Evolutionary conservation across 2,888 invertebrate genomes (phyloP).

Genomic region (Plemyria rubiginata): DNA sequence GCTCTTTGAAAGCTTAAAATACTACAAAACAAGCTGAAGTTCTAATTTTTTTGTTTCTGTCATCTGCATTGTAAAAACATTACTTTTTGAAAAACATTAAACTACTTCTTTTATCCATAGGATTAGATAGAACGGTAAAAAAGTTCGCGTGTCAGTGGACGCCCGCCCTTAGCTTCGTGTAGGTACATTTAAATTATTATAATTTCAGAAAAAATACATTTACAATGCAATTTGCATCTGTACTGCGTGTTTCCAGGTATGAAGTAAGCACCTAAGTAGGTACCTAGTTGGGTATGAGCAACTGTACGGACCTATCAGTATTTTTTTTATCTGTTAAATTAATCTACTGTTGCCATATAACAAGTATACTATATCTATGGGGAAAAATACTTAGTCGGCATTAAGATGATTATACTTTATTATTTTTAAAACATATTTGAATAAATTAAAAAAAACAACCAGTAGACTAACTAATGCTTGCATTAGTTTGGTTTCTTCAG

Average conservation of each 20-base stretch:
- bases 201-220: slow-evolving; percentile 28
- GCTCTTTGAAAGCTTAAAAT: too few species aligned
- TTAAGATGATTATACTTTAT: too few species aligned
- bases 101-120: background rate
- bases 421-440: too few species aligned
- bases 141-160: slow-evolving; percentile 6
- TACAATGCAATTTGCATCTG: slow-evolving; percentile 29
- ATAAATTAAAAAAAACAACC: too few species aligned
- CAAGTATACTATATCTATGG: background rate
- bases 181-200: slow-evolving; percentile 13
- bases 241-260: slow-evolving; percentile 18
- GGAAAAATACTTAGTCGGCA: too few species aligned
- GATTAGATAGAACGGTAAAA: background rate
- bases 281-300: slow-evolving; percentile 8
- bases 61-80: too few species aligned
- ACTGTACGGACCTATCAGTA: background rate
- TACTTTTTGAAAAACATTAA: too few species aligned
- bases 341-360: slow-evolving; percentile 14
- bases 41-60: background rate
- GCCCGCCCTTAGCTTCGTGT: slow-evolving; percentile 17
- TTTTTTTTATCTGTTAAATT: slow-evolving; percentile 24
- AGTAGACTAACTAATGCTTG: too few species aligned
- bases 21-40: too few species aligned
- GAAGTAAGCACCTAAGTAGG: background rate
- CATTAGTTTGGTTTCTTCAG: too few species aligned